These are phyloP conservation scores for Ametastegia equiseti DNA, from an alignment of 2,888 invertebrate species.

Conservation along the genomic window DNA sequence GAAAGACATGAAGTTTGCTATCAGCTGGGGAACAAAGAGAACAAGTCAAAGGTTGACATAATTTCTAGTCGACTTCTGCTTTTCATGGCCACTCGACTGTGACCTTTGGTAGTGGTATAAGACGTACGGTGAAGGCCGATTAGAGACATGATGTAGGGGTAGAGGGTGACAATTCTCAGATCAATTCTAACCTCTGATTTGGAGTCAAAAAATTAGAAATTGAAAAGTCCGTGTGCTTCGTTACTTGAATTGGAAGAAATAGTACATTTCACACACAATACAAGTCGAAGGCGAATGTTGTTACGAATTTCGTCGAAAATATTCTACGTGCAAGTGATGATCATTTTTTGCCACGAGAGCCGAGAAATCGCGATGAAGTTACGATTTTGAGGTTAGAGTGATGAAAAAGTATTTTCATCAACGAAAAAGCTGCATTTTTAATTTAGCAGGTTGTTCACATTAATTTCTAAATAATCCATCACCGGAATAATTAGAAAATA, in stretches of 20 bases:
- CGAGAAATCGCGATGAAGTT: too few species aligned
- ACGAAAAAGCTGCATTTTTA: not conserved
- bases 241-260: not conserved
- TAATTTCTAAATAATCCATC: not conserved
- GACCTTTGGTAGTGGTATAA: not conserved
- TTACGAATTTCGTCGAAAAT: too few species aligned
- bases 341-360: too few species aligned
- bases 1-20: not conserved
- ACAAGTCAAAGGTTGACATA: not conserved
- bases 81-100: not conserved
- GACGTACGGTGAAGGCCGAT: not conserved
- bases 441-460: not conserved
- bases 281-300: too few species aligned
- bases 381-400: too few species aligned
- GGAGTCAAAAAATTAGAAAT: not conserved
- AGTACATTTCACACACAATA: too few species aligned
- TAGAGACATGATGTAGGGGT: not conserved
- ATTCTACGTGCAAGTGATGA: too few species aligned
- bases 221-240: not conserved
- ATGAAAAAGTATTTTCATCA: not conserved
- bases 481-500: too few species aligned
- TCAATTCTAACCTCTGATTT: not conserved
- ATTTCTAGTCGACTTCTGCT: not conserved
- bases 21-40: not conserved
- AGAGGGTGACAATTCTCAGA: not conserved